Percentiles rank a stretch among this genome's conserved stretches.
Conservation (phyloP, 2,113 vertebrate genomes). For the Crotalus helleri region DNA sequence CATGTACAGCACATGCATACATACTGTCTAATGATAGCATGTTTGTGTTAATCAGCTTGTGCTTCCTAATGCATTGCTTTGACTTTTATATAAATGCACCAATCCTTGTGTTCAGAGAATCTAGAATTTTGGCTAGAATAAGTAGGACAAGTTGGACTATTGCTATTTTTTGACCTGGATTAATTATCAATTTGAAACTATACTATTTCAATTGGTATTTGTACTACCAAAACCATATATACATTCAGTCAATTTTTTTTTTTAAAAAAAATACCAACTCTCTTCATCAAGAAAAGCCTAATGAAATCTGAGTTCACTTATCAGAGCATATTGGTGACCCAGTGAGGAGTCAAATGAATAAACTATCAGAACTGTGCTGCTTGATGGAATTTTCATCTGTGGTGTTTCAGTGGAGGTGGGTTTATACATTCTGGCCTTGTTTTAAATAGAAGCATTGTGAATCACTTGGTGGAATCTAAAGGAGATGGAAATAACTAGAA, state of each 20-base stretch:
- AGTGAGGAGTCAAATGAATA: background rate
- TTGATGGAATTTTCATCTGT: background rate
- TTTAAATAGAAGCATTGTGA: background rate
- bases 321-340: background rate
- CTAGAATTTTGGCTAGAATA: background rate
- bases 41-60: constrained; percentile 60
- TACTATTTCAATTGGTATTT: background rate
- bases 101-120: constrained; percentile 9
- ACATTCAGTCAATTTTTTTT: background rate
- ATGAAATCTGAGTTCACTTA: background rate
- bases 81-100: constrained; percentile 59
- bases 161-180: background rate
- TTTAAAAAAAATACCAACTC: background rate
- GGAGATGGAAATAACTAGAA: background rate
- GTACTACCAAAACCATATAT: background rate
- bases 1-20: background rate
- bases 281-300: background rate
- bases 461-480: background rate
- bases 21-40: constrained; percentile 66
- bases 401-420: background rate
- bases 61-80: constrained; percentile 50
- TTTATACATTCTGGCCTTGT: background rate
- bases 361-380: background rate
- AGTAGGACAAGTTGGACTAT: background rate
- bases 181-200: background rate